A percentile compares a stretch with the other conserved stretches of the same genome.
These are phyloP conservation scores for Hypomecis atomaria DNA, from an alignment of 2,888 invertebrate species.

Conservation along the genomic window DNA sequence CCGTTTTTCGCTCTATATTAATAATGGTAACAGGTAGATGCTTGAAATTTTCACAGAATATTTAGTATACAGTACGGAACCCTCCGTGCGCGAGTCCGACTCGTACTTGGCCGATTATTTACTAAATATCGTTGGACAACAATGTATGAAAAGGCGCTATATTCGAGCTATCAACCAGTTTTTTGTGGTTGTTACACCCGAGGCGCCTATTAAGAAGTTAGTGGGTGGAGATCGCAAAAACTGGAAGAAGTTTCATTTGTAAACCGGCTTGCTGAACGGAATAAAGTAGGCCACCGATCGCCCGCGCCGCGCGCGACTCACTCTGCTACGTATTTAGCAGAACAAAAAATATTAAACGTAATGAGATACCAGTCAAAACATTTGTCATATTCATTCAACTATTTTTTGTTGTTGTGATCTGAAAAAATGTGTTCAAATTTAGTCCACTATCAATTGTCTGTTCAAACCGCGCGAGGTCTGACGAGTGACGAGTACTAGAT, in stretches of 20 bases:
- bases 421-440: conserved; percentile 18
- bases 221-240: conserved; percentile 50
- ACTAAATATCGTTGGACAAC: too few relatives aligned
- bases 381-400: conserved; percentile 27
- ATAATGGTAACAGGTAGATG: too few relatives aligned
- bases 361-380: conserved; percentile 34
- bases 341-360: conserved; percentile 41
- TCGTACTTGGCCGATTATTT: too few relatives aligned
- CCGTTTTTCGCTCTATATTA: too few relatives aligned
- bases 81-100: too few relatives aligned
- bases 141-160: background rate
- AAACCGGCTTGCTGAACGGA: conserved; percentile 56
- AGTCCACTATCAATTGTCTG: conserved; percentile 5
- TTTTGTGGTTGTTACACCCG: conserved; percentile 28
- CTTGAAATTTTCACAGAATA: too few relatives aligned
- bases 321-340: conserved; percentile 19
- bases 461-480: background rate
- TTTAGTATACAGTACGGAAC: too few relatives aligned
- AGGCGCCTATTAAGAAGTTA: conserved; percentile 42
- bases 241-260: conserved; percentile 57
- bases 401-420: conserved; percentile 25
- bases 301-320: conserved; percentile 64
- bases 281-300: conserved; percentile 64
- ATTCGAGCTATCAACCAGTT: conserved; percentile 29
- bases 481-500: conserved; percentile 13